phyloP scores from a whole-genome alignment of 2,113 vertebrate species.

The Chamaea fasciata region DNA sequence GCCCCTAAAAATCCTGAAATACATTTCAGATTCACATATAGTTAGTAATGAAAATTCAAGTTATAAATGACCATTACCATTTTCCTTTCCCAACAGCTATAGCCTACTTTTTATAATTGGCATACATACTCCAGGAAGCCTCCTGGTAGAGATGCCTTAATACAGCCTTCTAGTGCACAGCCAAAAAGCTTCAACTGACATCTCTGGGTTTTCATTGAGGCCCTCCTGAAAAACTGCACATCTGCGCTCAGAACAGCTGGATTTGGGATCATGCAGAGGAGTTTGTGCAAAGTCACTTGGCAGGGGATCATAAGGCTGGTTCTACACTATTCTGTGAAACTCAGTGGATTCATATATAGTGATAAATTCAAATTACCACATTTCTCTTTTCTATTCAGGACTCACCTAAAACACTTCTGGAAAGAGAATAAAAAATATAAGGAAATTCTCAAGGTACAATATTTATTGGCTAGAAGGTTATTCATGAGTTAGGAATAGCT shows the following conservation, averaged over 20 bases:
- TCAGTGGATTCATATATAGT: not conserved
- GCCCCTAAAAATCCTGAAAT: conserved; percentile 1
- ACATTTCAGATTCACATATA: not conserved
- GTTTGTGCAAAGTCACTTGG: not conserved
- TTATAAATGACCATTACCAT: not conserved
- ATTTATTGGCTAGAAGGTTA: not conserved
- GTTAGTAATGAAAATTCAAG: conserved; percentile 19
- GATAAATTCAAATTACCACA: not conserved
- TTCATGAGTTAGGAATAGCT: not conserved
- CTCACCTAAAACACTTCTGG: not conserved
- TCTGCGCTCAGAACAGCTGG: not conserved
- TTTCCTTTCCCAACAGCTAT: not conserved
- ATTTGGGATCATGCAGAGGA: not conserved
- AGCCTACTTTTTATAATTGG: not conserved
- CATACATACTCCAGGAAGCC: not conserved
- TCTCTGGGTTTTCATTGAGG: not conserved
- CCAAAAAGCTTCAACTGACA: not conserved
- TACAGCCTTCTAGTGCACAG: not conserved
- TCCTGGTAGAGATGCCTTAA: not conserved
- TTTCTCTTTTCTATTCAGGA: not conserved
- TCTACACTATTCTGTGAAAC: not conserved
- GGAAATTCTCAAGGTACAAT: not conserved
- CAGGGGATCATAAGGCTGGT: not conserved
- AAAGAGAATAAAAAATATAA: not conserved
- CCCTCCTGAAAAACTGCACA: not conserved